Percentiles rank a stretch among this genome's conserved stretches.
Conservation (phyloP, 2,797 vertebrate genomes). For the Tokudaia tokunoshimensis region DNA sequence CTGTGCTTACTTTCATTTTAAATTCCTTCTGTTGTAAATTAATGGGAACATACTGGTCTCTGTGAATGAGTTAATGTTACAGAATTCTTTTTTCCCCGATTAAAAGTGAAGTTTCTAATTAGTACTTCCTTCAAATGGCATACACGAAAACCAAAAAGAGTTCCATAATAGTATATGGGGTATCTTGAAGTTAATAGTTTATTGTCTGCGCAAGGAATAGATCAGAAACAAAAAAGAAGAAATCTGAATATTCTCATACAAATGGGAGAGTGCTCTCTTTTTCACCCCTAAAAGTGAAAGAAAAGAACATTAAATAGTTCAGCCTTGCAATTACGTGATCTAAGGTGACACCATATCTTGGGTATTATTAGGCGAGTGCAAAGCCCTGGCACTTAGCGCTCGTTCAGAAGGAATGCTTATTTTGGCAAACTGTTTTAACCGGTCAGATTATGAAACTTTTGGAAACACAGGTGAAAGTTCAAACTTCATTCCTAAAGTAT, state of each 20-base stretch:
- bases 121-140: conserved; percentile 23
- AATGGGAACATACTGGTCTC: neutral
- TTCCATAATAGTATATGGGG: neutral
- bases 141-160: conserved; percentile 54
- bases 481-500: conserved; percentile 86
- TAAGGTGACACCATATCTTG: conserved; percentile 78
- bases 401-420: conserved; percentile 76
- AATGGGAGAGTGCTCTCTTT: neutral
- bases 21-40: conserved; percentile 67
- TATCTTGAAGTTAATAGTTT: neutral
- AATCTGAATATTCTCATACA: neutral
- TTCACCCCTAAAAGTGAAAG: conserved; percentile 61
- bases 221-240: conserved; percentile 51
- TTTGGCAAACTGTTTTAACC: conserved; percentile 81
- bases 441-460: conserved; percentile 87
- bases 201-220: conserved; percentile 55
- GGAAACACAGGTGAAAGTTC: conserved; percentile 88
- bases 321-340: conserved; percentile 78
- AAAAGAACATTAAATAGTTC: conserved; percentile 77
- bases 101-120: conserved; percentile 27
- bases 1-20: conserved; percentile 64
- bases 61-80: neutral
- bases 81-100: neutral
- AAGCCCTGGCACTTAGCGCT: conserved; percentile 75
- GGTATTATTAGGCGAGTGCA: conserved; percentile 75